A percentile compares a stretch with the other conserved stretches of the same genome.
Evolutionary conservation across 2,888 invertebrate species (phyloP).

Genomic region (Trichogramma evanescens): DNA sequence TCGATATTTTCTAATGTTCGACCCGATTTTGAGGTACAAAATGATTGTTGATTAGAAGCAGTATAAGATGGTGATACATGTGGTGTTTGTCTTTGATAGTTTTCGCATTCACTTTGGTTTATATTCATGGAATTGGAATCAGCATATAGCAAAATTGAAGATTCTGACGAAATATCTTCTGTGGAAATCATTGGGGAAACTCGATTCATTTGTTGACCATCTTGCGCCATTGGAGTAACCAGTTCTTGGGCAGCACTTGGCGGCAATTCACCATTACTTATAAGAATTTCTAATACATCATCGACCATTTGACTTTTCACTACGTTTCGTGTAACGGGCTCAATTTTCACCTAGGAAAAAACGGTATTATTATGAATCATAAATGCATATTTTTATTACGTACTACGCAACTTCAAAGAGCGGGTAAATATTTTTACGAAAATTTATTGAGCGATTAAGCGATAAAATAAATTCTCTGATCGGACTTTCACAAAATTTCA

Average conservation of each 20-base stretch:
- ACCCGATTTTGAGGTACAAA: neutral
- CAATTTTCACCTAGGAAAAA: conserved; percentile 38
- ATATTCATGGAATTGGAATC: too few relatives aligned
- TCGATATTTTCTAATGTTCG: neutral
- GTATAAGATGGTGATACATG: neutral
- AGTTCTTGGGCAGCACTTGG: conserved; percentile 77
- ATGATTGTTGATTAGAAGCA: neutral
- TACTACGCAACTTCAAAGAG: too few relatives aligned
- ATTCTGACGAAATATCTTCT: neutral
- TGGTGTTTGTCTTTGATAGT: neutral
- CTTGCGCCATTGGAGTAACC: conserved; percentile 53
- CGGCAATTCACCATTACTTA: conserved; percentile 86
- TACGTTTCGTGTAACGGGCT: conserved; percentile 45
- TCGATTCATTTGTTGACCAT: conserved; percentile 16
- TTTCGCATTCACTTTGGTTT: too few relatives aligned
- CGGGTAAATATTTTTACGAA: too few relatives aligned
- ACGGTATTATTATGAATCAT: neutral
- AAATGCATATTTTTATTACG: too few relatives aligned
- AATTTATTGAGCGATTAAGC: too few relatives aligned
- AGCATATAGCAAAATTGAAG: too few relatives aligned
- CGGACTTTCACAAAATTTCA: too few relatives aligned
- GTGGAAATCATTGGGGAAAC: neutral
- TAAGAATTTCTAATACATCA: conserved; percentile 88
- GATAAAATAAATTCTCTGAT: too few relatives aligned
- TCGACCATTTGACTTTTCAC: conserved; percentile 75